Evolutionary conservation across 2,113 vertebrate species (phyloP).

Genomic region (Mastomys natalensis): DNA sequence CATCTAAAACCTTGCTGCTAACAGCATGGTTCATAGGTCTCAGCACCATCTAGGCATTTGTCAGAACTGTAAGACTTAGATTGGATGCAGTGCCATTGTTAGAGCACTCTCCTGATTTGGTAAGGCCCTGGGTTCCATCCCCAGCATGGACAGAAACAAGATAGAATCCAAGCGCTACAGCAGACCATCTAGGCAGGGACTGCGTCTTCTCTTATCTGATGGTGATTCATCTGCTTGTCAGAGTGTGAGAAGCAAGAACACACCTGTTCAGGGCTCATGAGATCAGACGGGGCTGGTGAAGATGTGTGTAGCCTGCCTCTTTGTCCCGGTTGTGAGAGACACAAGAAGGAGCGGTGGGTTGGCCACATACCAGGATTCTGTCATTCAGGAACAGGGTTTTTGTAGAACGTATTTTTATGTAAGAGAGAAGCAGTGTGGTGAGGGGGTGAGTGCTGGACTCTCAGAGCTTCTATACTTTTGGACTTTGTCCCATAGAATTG

Average conservation of each 20-base stretch:
- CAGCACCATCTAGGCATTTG: neutral
- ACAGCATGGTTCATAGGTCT: accelerated
- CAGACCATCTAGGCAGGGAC: neutral
- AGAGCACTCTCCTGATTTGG: neutral
- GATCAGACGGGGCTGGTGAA: neutral
- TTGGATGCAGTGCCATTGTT: neutral
- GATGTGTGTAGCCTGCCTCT: neutral
- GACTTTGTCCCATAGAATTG: neutral
- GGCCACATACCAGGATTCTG: neutral
- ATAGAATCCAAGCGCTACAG: neutral
- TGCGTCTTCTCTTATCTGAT: neutral
- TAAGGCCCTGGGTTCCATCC: neutral
- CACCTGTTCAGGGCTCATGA: accelerated
- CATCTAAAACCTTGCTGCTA: neutral
- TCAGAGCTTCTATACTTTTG: neutral
- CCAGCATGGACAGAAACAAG: neutral
- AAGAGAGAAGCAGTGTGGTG: neutral
- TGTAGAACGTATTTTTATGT: neutral
- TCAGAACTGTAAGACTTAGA: neutral
- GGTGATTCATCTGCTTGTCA: neutral
- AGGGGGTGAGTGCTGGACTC: neutral
- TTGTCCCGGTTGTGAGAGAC: neutral
- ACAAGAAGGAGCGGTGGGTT: neutral
- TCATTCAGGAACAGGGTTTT: neutral
- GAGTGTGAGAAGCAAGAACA: neutral